Evolutionary conservation across 2,888 invertebrate genomes (phyloP).

Genomic region (Mystacides longicornis): DNA sequence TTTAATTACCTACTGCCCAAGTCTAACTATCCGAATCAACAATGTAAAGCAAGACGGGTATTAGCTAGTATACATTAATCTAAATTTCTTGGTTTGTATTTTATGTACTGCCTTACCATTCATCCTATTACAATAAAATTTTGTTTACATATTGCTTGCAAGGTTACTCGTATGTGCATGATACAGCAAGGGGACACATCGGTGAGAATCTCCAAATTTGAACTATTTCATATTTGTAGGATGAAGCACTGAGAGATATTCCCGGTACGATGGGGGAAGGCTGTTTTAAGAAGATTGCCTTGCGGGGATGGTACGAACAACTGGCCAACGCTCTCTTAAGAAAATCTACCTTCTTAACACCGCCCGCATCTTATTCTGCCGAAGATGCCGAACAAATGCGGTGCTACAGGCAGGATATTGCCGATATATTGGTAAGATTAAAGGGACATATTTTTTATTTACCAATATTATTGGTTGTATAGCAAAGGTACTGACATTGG

Average conservation of each 20-base stretch:
- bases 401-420: constrained; percentile 80
- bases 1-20: no score
- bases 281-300: constrained; percentile 41
- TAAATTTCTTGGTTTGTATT: no score
- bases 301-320: constrained; percentile 73
- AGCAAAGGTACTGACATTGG: neutral
- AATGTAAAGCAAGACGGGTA: no score
- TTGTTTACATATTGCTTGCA: no score
- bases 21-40: no score
- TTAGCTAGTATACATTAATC: no score
- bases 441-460: neutral
- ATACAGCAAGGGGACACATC: no score
- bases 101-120: no score
- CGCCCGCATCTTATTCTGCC: constrained; percentile 57
- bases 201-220: no score
- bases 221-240: constrained; percentile 40
- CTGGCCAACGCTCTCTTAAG: constrained; percentile 67
- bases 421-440: constrained; percentile 65
- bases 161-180: no score
- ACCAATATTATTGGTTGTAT: no score
- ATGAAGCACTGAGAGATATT: constrained; percentile 51
- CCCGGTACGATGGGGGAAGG: constrained; percentile 32
- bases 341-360: constrained; percentile 64
- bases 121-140: no score
- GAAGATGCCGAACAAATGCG: constrained; percentile 83